phyloP scores from a whole-genome alignment of 2,888 invertebrate species.

The Lumbricus terrestris region DNA sequence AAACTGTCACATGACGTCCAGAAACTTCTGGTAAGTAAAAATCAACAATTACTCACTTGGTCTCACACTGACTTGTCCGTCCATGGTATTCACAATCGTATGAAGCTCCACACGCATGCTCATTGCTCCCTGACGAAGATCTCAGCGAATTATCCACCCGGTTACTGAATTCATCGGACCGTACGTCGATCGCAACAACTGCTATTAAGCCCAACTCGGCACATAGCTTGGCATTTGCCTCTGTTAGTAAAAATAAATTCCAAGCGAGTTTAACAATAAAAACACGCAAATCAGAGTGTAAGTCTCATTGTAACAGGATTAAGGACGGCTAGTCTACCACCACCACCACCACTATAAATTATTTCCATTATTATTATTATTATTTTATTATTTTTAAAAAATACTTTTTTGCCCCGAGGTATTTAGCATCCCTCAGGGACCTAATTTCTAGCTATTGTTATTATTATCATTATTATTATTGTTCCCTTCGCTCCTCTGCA shows the following conservation, averaged over 20 bases:
- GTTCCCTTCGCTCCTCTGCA: too few relatives aligned
- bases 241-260: background rate
- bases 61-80: background rate
- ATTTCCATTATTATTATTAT: too few relatives aligned
- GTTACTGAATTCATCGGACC: background rate
- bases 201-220: background rate
- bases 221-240: background rate
- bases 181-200: background rate
- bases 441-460: too few relatives aligned
- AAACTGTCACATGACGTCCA: background rate
- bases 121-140: background rate
- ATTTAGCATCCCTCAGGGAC: too few relatives aligned
- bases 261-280: too few relatives aligned
- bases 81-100: background rate
- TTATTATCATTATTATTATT: too few relatives aligned
- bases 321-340: too few relatives aligned
- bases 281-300: too few relatives aligned
- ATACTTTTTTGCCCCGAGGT: too few relatives aligned
- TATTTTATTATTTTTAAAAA: too few relatives aligned
- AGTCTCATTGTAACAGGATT: too few relatives aligned
- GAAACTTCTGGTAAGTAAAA: background rate
- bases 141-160: background rate
- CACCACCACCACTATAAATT: too few relatives aligned
- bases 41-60: background rate
- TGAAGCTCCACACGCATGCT: background rate